Evolutionary conservation across 2,113 vertebrate genomes (phyloP).

Genomic region (Microcebus tavaratra): DNA sequence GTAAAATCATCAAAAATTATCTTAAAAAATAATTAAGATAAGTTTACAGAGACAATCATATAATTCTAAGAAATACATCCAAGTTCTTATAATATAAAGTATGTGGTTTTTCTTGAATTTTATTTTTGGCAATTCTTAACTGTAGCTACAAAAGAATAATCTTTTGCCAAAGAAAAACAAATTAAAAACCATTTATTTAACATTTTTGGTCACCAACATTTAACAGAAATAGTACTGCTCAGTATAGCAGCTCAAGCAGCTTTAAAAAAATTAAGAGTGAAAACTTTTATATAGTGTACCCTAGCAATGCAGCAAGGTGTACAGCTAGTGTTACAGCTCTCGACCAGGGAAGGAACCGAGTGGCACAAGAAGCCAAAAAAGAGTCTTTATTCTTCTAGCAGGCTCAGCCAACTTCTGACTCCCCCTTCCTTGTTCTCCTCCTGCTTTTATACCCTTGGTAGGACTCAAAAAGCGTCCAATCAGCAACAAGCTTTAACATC

Average conservation of each 20-base stretch:
- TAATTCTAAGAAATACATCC: neutral
- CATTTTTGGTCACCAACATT: neutral
- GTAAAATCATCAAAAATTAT: neutral
- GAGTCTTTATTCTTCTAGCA: no score
- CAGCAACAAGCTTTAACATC: no score
- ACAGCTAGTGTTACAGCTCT: no score
- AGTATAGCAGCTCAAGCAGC: neutral
- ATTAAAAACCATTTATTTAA: neutral
- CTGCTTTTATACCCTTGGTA: no score
- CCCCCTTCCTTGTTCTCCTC: no score
- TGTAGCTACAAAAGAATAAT: neutral
- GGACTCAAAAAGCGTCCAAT: no score
- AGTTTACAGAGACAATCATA: neutral
- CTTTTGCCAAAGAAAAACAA: neutral
- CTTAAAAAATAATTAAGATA: neutral
- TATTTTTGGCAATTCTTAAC: neutral
- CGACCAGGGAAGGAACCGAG: no score
- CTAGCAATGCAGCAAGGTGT: no score
- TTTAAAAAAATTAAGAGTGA: neutral
- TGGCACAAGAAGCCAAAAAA: no score
- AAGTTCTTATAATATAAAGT: neutral
- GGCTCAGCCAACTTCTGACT: no score
- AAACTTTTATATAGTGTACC: neutral
- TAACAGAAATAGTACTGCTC: neutral
- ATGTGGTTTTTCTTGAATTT: neutral